A percentile compares a stretch with the other conserved stretches of the same genome.
These are phyloP conservation scores for Rhinoraja longicauda DNA, from an alignment of 2,797 vertebrate genomes.

Conservation along the genomic window DNA sequence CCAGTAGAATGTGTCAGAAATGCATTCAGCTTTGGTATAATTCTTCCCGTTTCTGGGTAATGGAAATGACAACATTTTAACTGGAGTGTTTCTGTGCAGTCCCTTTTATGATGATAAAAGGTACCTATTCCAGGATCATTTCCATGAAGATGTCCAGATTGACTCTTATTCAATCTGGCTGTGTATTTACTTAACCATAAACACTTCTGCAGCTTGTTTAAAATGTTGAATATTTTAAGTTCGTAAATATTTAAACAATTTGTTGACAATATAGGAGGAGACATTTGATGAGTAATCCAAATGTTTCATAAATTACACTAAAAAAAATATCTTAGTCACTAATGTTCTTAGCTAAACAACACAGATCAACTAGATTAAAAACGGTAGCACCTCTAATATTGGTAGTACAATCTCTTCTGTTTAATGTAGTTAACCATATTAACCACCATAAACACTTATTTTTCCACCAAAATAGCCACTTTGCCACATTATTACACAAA, in stretches of 20 bases:
- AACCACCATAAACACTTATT: no score
- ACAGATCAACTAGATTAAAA: neutral
- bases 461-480: neutral
- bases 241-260: neutral
- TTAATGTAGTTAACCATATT: neutral
- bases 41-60: neutral
- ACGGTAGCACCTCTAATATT: neutral
- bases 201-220: neutral
- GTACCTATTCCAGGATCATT: neutral
- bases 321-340: neutral
- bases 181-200: neutral
- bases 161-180: neutral
- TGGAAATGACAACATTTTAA: neutral
- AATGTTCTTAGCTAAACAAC: neutral
- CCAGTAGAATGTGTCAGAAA: neutral
- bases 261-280: conserved; percentile 2
- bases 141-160: neutral
- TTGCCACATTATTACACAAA: neutral
- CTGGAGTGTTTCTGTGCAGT: neutral
- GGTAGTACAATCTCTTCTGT: neutral
- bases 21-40: neutral
- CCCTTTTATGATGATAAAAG: neutral
- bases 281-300: neutral
- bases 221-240: neutral
- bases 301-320: neutral